A percentile compares a stretch with the other conserved stretches of the same genome.
Conservation (phyloP, 2,797 vertebrate genomes). For the Tamandua tetradactyla region DNA sequence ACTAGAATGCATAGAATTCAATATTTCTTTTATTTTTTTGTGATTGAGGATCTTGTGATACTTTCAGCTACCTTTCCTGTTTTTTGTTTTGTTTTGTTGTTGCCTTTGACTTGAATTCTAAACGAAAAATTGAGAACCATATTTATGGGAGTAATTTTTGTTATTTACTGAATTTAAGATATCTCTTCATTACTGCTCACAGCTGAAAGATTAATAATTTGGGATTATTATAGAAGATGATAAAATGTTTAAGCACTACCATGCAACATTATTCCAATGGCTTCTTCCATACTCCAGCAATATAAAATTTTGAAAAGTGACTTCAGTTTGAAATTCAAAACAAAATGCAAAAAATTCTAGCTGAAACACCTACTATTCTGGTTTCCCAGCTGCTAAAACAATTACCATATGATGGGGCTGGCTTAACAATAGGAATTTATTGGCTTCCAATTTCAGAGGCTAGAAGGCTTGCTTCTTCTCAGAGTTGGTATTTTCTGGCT, state of each 20-base stretch:
- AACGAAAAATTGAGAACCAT: constrained; percentile 4
- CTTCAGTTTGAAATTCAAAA: neutral
- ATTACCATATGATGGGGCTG: too few species aligned
- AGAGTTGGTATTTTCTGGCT: too few species aligned
- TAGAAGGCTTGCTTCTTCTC: too few species aligned
- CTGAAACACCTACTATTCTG: neutral
- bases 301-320: neutral
- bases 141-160: constrained; percentile 4
- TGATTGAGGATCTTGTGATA: neutral
- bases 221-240: neutral
- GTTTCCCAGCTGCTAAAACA: too few species aligned
- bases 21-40: neutral
- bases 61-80: neutral
- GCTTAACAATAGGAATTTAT: too few species aligned
- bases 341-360: neutral
- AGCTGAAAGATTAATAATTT: constrained; percentile 34
- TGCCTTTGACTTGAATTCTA: neutral
- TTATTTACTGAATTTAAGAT: constrained; percentile 3
- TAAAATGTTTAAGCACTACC: neutral
- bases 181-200: neutral
- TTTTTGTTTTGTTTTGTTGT: neutral
- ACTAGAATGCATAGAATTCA: neutral
- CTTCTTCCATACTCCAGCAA: neutral
- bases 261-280: neutral
- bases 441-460: too few species aligned